Percentiles rank a stretch among this genome's conserved stretches.
Conservation (phyloP, 2,888 invertebrate genomes). For the Eubasilissa splendida region DNA sequence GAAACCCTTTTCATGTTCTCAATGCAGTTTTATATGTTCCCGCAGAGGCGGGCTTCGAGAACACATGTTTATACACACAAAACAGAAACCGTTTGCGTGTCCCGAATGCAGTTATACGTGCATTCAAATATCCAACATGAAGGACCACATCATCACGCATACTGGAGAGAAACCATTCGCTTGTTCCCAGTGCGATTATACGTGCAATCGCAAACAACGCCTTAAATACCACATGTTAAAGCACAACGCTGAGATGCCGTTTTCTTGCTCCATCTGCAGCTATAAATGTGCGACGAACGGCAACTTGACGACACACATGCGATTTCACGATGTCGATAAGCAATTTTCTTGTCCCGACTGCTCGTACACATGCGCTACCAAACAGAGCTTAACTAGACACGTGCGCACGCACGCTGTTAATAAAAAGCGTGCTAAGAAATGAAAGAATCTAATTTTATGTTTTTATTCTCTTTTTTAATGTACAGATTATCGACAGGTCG, state of each 20-base stretch:
- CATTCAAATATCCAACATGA: neutral
- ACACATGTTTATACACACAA: neutral
- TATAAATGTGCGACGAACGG: constrained; percentile 6
- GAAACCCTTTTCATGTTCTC: constrained; percentile 7
- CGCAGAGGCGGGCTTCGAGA: neutral
- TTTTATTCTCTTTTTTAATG: no score
- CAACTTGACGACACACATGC: constrained; percentile 15
- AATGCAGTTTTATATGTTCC: neutral
- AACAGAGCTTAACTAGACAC: neutral
- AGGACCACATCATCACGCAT: constrained; percentile 6
- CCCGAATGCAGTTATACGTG: neutral
- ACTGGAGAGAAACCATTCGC: constrained; percentile 24
- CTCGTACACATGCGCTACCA: neutral
- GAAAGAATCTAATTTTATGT: no score
- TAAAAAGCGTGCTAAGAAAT: no score
- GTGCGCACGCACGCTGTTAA: neutral
- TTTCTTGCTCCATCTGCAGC: neutral
- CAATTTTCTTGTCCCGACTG: neutral
- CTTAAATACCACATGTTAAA: neutral
- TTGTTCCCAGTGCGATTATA: constrained; percentile 11
- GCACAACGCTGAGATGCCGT: constrained; percentile 8
- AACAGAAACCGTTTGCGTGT: neutral
- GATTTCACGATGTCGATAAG: neutral
- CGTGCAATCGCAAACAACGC: constrained; percentile 1
- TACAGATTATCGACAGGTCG: no score